A percentile compares a stretch with the other conserved stretches of the same genome.
Evolutionary conservation across 2,888 invertebrate genomes (phyloP).

Genomic region (Tromatobia lineatoria): DNA sequence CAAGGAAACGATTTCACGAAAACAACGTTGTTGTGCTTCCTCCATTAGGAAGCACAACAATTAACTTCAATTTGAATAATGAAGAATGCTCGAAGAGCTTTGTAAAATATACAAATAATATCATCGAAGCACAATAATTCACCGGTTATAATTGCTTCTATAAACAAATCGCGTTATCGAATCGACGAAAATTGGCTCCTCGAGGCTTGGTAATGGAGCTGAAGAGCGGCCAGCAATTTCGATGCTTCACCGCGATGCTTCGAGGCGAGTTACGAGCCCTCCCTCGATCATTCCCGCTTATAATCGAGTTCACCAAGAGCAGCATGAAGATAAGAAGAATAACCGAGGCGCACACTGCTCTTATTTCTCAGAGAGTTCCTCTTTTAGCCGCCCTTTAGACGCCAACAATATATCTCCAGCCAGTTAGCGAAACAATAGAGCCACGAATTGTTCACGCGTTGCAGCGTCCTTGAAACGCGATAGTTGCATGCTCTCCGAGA

Average conservation of each 20-base stretch:
- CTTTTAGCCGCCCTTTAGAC: not conserved
- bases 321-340: not conserved
- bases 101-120: not conserved
- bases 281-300: conserved; percentile 1
- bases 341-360: not conserved
- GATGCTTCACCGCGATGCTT: conserved; percentile 9
- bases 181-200: conserved; percentile 5
- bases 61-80: no score
- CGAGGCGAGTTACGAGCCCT: not conserved
- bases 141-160: not conserved
- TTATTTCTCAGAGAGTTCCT: not conserved
- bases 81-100: not conserved
- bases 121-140: not conserved
- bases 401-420: not conserved
- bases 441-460: conserved; percentile 5
- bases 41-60: no score
- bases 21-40: no score
- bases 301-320: conserved; percentile 17
- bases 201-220: not conserved
- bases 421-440: conserved; percentile 3
- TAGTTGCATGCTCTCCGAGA: not conserved
- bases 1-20: no score
- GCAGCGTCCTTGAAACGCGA: conserved; percentile 5
- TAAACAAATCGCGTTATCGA: conserved; percentile 15
- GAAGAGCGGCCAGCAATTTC: conserved; percentile 1